Evolutionary conservation across 2,113 vertebrate species (phyloP), one percentile per base, ranked within the genome.

Genomic region (Brachyhypopomus gauderio): DNA sequence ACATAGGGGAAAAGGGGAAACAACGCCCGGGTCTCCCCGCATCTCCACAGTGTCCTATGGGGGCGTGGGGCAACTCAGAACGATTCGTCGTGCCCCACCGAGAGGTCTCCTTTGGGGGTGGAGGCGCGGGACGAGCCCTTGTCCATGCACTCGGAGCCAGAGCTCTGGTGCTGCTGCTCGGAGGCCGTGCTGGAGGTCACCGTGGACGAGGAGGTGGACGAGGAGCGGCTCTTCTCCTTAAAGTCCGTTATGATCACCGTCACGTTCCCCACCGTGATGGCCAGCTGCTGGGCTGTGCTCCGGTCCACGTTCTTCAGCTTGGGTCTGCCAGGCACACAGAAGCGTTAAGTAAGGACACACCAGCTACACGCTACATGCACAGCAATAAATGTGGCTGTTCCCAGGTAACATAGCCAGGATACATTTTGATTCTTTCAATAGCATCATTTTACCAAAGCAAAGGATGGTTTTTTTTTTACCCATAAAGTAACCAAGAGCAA

Each of bases 171-270:
- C 94, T 98, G 98, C 85, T 97, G 97, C 94, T 99, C 98, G 73
- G 98, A 98, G 83, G 95, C 96, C 66, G 94, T 94, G 88, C 97
- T 98, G 92, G 98, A 99, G 89, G 98, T 98, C 92, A 98, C 96
- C 89, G 98, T 98, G 93, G 97, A 99, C 72, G 98, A 99, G 1
- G 98, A 99, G 0, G 98, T 98, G 79, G 98, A 99, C 69, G 96
- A 98, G 85, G 96, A 97, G 88, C 98, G 97, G 90, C 95, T 98
- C 96, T 99, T 99, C 95, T 99, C 98, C 92, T 99, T 98, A 97
- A 99, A 99, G 97, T 99, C 98, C 94, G 98, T 99, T 91, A 99
- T 99, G 92, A 99, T 99, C 92, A 99, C 98, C 64, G 98, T 99
- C 92, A 99, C 97, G 62, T 99, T 99, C 77, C 98, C 98, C 84